Evolutionary conservation across 2,888 invertebrate species (phyloP), one percentile per base, ranked within the genome.

Genomic region (Sepiola atlantica): DNA sequence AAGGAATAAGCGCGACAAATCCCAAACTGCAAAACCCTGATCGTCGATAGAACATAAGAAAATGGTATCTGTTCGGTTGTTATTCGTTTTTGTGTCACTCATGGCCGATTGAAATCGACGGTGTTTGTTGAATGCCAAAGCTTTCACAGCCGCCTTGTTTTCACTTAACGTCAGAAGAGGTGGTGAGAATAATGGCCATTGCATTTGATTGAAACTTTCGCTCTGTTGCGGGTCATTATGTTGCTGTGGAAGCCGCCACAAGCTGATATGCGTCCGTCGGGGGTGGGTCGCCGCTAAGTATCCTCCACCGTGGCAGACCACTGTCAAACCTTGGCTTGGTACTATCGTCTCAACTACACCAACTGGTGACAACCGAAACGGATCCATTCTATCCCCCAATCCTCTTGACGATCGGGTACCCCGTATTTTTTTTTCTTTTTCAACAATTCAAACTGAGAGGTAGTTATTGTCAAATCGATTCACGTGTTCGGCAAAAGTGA

Each of bases 21-120:
- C 55, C 92, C 92, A 92, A 45, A 92, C 45, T 18, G 54, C 18
- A 54, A 92, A n/a, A 18, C 12, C 28, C 14, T 92, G 35, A 54
- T 92, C 45, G 55, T 92, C 55, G 0, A 92, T 54, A 18, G 92
- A 92, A 45, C 92, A 92, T 28, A 92, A 55, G 54, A 92, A 92
- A 32, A 77, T n/a, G 2, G 77, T n/a, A 1, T 45, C n/a, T 54
- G 16, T 54, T 45, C 18, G 0, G 0, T 55, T 10, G 18, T 54
- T 55, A 4, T 92, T 55, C 18, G 20, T 54, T 28, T n/a, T 92
- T 28, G 18, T 24, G 12, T 55, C 54, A 10, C 21, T 32, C 54
- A 45, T 8, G 24, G 21, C 35, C 20, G 54, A 21, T 35, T 16
- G 45, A 32, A 92, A 54, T 45, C 32, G 24, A 24, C 16, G 14